Conservation (phyloP, 2,888 invertebrate species). For the Cheilosia variabilis region DNA sequence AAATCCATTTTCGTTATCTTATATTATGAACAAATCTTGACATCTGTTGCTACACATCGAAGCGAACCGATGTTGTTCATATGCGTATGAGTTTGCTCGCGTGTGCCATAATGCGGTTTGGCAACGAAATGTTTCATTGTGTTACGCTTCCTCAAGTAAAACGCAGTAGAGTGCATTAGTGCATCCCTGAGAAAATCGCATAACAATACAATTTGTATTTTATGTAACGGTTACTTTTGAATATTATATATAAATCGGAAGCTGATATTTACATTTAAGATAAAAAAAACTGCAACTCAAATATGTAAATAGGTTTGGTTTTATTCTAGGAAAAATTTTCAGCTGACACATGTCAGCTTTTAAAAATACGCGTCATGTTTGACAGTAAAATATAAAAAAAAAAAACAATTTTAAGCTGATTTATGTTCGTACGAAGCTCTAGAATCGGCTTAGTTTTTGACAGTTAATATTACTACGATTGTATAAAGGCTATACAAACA, state of each 20-base stretch:
- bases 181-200: not conserved
- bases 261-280: not conserved
- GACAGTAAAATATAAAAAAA: too few species aligned
- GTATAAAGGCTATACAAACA: too few species aligned
- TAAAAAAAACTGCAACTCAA: not conserved
- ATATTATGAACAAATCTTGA: not conserved
- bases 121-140: not conserved
- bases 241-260: not conserved
- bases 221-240: not conserved
- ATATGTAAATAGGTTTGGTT: too few species aligned
- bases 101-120: not conserved
- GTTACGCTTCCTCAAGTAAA: not conserved
- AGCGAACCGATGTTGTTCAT: not conserved
- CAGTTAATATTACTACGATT: too few species aligned
- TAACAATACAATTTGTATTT: not conserved
- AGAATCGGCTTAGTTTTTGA: too few species aligned
- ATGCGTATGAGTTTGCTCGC: not conserved
- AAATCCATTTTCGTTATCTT: slow-evolving; percentile 2
- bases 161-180: not conserved
- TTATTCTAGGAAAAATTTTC: too few species aligned
- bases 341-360: too few species aligned
- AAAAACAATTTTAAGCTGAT: too few species aligned
- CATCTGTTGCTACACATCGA: slow-evolving; percentile 1
- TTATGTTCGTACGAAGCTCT: too few species aligned
- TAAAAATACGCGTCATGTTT: too few species aligned